Conservation (phyloP, 2,888 invertebrate species). For the Odiellus spinosus region DNA sequence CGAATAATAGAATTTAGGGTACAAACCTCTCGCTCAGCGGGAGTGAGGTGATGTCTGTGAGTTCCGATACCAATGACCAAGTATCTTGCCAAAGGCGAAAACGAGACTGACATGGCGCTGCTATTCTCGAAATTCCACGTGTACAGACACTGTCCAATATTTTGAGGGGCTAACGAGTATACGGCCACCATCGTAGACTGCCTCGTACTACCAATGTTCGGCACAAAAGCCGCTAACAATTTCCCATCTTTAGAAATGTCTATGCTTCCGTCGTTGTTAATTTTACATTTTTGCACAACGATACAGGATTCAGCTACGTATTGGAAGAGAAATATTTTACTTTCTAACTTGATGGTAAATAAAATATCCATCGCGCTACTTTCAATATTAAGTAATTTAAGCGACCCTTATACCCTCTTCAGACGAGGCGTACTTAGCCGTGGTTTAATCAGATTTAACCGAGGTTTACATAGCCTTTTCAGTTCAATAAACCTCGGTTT, state of each 20-base stretch:
- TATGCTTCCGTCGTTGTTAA: slow-evolving; percentile 73
- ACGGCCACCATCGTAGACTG: slow-evolving; percentile 57
- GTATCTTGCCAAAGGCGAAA: slow-evolving; percentile 64
- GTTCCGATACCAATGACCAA: slow-evolving; percentile 63
- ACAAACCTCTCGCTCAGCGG: slow-evolving; percentile 7
- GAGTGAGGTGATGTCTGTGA: slow-evolving; percentile 25
- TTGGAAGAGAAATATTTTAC: too few species aligned
- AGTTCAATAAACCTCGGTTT: too few species aligned
- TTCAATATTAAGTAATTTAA: too few species aligned
- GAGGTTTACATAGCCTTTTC: too few species aligned
- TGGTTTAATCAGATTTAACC: too few species aligned
- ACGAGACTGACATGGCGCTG: slow-evolving; percentile 63
- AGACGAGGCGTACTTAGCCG: too few species aligned
- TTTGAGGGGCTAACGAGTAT: slow-evolving; percentile 57
- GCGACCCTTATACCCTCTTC: too few species aligned
- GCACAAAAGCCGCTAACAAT: slow-evolving; percentile 55
- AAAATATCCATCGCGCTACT: too few species aligned
- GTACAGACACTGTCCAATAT: slow-evolving; percentile 58
- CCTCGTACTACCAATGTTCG: slow-evolving; percentile 41
- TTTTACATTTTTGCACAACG: slow-evolving; percentile 60
- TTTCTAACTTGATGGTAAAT: too few species aligned
- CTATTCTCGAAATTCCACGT: slow-evolving; percentile 53
- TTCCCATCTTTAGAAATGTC: slow-evolving; percentile 65
- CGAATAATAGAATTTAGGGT: too few species aligned
- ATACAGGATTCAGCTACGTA: slow-evolving; percentile 41